Percentiles rank a stretch among this genome's conserved stretches.
Conservation (phyloP, 37 sponge, comb jelly and placozoan species). For the Eunapius fragilis region DNA sequence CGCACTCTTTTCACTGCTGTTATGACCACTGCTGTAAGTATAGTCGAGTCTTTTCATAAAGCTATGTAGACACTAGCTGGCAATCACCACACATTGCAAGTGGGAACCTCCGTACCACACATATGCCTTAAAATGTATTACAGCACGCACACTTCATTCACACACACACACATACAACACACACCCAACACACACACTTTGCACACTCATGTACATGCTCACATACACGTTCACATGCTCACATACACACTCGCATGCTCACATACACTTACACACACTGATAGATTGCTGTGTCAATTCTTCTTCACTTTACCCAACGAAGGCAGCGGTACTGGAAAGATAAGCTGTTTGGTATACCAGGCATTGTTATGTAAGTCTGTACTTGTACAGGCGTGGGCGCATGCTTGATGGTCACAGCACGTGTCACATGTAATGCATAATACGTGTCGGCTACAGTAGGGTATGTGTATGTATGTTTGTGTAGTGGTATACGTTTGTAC, state of each 20-base stretch:
- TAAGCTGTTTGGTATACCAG: constrained; percentile 16
- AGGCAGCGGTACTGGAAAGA: neutral
- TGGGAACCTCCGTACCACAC: too few species aligned
- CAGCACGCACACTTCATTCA: too few species aligned
- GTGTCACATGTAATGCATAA: too few species aligned
- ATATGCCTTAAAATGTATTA: too few species aligned
- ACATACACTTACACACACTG: constrained; percentile 8
- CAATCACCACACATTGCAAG: too few species aligned
- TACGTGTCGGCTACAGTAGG: too few species aligned
- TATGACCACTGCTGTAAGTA: constrained; percentile 71
- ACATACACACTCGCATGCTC: constrained; percentile 21
- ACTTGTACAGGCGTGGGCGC: neutral
- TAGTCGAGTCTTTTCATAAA: neutral
- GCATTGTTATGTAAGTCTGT: constrained; percentile 4
- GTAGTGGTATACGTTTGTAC: neutral
- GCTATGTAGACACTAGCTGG: neutral
- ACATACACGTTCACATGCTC: constrained; percentile 26
- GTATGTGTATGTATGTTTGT: constrained; percentile 16
- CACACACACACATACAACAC: neutral
- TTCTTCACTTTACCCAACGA: neutral
- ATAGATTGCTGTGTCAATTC: neutral
- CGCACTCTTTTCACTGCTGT: constrained; percentile 53
- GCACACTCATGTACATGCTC: neutral
- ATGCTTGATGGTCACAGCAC: neutral
- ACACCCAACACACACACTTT: neutral